Evolutionary conservation across 2,888 invertebrate genomes (phyloP).

Genomic region (Thereva unica): DNA sequence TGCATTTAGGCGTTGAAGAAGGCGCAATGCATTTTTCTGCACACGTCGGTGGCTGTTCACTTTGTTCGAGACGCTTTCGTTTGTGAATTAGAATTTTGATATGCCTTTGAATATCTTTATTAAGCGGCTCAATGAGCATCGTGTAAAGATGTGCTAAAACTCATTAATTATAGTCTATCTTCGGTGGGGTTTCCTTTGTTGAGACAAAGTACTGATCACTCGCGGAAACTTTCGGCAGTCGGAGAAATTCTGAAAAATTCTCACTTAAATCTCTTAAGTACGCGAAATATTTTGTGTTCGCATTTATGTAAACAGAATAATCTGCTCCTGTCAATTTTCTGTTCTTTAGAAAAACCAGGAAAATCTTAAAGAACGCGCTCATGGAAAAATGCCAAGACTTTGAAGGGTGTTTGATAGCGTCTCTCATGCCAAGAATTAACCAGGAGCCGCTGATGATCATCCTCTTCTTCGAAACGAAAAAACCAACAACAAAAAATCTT

Average conservation of each 20-base stretch:
- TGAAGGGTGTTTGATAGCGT: conserved; percentile 15
- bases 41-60: no score
- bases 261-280: no score
- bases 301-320: conserved; percentile 6
- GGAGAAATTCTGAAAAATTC: no score
- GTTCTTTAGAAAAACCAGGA: conserved; percentile 12
- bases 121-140: no score
- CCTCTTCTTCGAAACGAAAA: conserved; percentile 8
- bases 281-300: not conserved
- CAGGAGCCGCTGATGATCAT: conserved; percentile 11
- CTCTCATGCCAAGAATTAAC: conserved; percentile 5
- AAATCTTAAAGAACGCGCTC: conserved; percentile 9
- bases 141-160: no score
- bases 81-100: no score
- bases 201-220: no score
- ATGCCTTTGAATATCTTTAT: no score
- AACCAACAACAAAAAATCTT: conserved; percentile 13
- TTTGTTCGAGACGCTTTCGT: no score
- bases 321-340: conserved; percentile 1
- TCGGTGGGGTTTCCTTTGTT: no score
- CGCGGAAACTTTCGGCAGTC: no score
- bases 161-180: no score
- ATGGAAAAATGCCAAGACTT: conserved; percentile 28
- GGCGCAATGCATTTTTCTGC: conserved; percentile 2
- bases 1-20: not conserved